These are phyloP conservation scores for Entomobrya multifasciata DNA, from an alignment of 2,888 invertebrate species.

Conservation along the genomic window DNA sequence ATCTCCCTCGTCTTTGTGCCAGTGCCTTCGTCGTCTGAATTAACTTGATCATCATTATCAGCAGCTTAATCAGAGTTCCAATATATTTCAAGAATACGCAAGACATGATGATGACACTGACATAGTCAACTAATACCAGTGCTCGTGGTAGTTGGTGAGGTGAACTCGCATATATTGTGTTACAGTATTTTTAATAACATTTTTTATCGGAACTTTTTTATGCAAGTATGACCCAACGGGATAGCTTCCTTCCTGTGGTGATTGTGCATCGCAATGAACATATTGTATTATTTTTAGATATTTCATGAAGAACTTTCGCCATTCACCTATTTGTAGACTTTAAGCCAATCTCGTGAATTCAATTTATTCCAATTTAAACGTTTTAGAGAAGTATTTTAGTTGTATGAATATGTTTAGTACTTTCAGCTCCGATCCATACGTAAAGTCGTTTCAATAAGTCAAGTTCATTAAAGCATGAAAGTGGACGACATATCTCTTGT, in stretches of 20 bases:
- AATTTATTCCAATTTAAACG: constrained; percentile 17
- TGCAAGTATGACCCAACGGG: too few species aligned
- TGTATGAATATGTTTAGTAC: too few species aligned
- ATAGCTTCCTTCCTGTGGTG: too few species aligned
- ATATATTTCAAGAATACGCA: constrained; percentile 4
- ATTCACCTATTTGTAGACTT: neutral
- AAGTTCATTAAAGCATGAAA: too few species aligned
- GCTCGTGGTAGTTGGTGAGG: neutral
- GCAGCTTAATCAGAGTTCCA: neutral
- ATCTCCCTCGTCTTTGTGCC: constrained; percentile 5
- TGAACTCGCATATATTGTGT: neutral
- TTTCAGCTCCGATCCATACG: too few species aligned
- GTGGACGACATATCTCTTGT: neutral
- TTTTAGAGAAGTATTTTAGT: too few species aligned
- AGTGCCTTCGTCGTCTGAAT: neutral
- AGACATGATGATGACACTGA: constrained; percentile 9
- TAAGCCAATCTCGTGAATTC: neutral
- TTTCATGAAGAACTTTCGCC: constrained; percentile 20
- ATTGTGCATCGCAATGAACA: constrained; percentile 2
- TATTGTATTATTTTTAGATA: constrained; percentile 44
- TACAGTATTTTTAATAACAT: neutral
- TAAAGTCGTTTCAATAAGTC: too few species aligned
- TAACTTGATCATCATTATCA: constrained; percentile 8
- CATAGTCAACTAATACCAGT: neutral
- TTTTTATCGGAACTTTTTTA: neutral